Evolutionary conservation across 2,888 invertebrate genomes (phyloP).

Genomic region (Automeris io): DNA sequence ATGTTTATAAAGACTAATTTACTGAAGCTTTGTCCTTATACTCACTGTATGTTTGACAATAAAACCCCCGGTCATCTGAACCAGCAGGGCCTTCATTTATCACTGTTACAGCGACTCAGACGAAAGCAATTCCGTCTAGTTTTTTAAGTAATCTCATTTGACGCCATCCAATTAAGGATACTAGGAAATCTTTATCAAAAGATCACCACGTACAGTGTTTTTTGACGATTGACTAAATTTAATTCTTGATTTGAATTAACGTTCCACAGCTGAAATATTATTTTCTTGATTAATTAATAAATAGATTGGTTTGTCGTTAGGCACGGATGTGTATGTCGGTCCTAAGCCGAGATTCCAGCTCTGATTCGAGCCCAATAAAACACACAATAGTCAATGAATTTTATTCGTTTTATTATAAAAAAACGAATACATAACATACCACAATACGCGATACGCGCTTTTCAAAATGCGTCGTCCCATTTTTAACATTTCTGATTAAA

Average conservation of each 20-base stretch:
- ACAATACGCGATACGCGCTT: too few relatives aligned
- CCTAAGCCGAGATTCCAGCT: too few relatives aligned
- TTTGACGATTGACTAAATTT: too few relatives aligned
- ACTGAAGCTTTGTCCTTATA: constrained; percentile 34
- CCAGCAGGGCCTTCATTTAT: constrained; percentile 61
- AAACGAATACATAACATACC: background rate
- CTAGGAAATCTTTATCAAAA: constrained; percentile 19
- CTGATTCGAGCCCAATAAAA: too few relatives aligned
- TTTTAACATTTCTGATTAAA: too few relatives aligned
- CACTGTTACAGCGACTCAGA: constrained; percentile 61
- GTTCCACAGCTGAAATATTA: too few relatives aligned
- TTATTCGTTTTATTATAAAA: background rate
- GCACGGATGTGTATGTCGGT: too few relatives aligned
- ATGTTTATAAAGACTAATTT: constrained; percentile 40
- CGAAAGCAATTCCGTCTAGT: constrained; percentile 60
- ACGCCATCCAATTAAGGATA: constrained; percentile 37
- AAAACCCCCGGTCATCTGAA: constrained; percentile 53
- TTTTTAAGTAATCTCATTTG: constrained; percentile 46
- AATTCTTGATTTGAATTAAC: too few relatives aligned
- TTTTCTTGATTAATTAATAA: too few relatives aligned
- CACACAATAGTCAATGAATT: too few relatives aligned
- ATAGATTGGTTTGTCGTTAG: too few relatives aligned
- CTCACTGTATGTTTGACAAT: constrained; percentile 57
- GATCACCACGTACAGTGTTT: background rate
- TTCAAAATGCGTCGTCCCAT: too few relatives aligned